phyloP scores from a whole-genome alignment of 2,888 invertebrate species.

The Tetropium fuscum region DNA sequence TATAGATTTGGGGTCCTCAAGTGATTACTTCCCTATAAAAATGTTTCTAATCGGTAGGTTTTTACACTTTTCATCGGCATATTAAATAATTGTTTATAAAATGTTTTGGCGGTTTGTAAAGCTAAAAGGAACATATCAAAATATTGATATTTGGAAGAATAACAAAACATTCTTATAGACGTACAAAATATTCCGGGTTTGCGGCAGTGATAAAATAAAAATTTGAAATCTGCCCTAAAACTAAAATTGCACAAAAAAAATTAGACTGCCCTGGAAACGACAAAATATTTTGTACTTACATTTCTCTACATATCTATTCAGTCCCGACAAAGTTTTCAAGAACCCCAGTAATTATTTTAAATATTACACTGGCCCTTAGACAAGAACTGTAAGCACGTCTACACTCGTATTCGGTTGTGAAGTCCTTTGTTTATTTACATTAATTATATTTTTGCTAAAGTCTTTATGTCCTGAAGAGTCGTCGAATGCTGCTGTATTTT shows the following conservation, averaged over 20 bases:
- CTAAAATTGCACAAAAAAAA: conserved; percentile 50
- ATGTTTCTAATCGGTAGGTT: too few species aligned
- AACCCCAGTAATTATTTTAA: conserved; percentile 14
- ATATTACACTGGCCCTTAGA: conserved; percentile 64
- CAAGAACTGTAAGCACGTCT: conserved; percentile 71
- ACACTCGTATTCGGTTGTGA: conserved; percentile 60
- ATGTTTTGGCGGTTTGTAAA: too few species aligned
- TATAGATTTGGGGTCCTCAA: conserved; percentile 30
- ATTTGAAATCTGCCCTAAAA: conserved; percentile 33
- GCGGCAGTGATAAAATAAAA: conserved; percentile 26
- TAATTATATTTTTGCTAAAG: conserved; percentile 81
- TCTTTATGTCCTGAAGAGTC: conserved; percentile 75
- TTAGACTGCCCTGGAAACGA: conserved; percentile 24
- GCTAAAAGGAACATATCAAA: too few species aligned
- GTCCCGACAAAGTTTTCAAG: neutral
- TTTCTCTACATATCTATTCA: conserved; percentile 11
- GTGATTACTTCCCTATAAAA: conserved; percentile 5
- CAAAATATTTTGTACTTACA: conserved; percentile 12
- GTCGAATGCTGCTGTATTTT: conserved; percentile 79
- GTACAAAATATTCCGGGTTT: conserved; percentile 18
- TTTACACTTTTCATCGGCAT: too few species aligned
- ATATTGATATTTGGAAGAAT: too few species aligned
- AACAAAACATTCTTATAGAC: neutral
- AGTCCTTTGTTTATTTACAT: conserved; percentile 68
- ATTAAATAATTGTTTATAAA: too few species aligned